A percentile compares a stretch with the other conserved stretches of the same genome.
Conservation (phyloP, 2,113 vertebrate genomes). For the Hylia prasina region DNA sequence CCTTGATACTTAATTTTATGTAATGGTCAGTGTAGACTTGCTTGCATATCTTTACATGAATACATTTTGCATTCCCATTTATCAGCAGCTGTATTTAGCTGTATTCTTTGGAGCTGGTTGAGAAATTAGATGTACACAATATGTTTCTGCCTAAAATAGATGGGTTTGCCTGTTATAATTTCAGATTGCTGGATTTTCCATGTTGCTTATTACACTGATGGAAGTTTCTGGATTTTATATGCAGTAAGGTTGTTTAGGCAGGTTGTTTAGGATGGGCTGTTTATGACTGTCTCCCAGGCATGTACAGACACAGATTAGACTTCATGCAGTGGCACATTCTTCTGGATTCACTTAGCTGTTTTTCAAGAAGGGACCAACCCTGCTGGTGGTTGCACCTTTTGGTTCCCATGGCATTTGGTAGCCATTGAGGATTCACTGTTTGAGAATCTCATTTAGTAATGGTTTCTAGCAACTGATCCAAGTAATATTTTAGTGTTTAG, state of each 20-base stretch:
- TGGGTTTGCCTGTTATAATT: background rate
- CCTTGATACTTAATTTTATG: background rate
- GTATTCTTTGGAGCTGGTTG: background rate
- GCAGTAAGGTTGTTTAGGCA: background rate
- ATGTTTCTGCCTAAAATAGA: background rate
- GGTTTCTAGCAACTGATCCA: background rate
- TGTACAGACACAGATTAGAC: background rate
- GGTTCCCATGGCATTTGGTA: background rate
- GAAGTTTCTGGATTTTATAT: background rate
- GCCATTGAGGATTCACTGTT: background rate
- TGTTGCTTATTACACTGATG: background rate
- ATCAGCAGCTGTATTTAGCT: background rate
- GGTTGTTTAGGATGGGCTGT: background rate
- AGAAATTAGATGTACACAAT: background rate
- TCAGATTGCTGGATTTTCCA: background rate
- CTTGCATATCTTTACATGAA: background rate
- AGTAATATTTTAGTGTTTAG: background rate
- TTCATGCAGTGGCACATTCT: background rate
- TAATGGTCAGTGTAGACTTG: background rate
- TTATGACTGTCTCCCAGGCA: background rate
- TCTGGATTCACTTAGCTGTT: background rate
- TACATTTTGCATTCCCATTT: background rate
- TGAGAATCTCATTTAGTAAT: background rate
- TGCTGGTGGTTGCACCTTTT: background rate
- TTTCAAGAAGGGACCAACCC: background rate